Percentiles rank a stretch among this genome's conserved stretches.
Conservation (phyloP, 2,888 invertebrate species). For the Lumbricus terrestris region DNA sequence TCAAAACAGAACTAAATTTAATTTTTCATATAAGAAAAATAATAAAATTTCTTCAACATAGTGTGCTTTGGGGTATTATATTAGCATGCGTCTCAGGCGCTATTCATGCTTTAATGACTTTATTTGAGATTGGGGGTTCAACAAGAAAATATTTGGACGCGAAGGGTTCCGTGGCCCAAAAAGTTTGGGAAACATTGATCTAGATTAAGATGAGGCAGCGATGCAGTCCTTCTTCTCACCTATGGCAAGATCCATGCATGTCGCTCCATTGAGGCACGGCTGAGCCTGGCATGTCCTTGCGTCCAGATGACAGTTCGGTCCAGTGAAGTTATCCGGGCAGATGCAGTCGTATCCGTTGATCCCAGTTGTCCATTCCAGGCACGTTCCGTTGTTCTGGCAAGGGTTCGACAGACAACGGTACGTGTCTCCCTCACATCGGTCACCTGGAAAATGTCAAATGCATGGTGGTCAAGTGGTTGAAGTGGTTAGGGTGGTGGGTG, state of each 20-base stretch:
- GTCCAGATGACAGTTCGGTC: slow-evolving; percentile 78
- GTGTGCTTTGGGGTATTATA: too few relatives aligned
- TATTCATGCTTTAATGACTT: too few relatives aligned
- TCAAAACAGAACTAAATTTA: too few relatives aligned
- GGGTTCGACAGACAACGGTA: slow-evolving; percentile 64
- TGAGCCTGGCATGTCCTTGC: slow-evolving; percentile 62
- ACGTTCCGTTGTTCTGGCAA: slow-evolving; percentile 78
- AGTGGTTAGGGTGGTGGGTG: not conserved
- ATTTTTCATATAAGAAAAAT: too few relatives aligned
- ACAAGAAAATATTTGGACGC: too few relatives aligned
- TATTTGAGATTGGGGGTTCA: too few relatives aligned
- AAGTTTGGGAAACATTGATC: too few relatives aligned
- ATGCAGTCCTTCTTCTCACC: not conserved
- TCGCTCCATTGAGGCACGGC: slow-evolving; percentile 86
- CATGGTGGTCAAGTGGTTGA: not conserved
- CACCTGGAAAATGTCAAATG: slow-evolving; percentile 34
- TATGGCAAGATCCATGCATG: slow-evolving; percentile 66
- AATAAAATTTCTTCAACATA: too few relatives aligned
- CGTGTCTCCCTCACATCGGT: slow-evolving; percentile 46
- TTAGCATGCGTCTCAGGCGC: too few relatives aligned
- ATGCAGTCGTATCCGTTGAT: slow-evolving; percentile 68
- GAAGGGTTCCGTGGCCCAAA: too few relatives aligned
- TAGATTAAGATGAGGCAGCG: too few relatives aligned
- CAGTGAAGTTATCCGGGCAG: slow-evolving; percentile 44
- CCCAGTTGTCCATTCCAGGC: slow-evolving; percentile 79